Conservation (phyloP, 2,113 vertebrate species). For the Apodemus sylvaticus region DNA sequence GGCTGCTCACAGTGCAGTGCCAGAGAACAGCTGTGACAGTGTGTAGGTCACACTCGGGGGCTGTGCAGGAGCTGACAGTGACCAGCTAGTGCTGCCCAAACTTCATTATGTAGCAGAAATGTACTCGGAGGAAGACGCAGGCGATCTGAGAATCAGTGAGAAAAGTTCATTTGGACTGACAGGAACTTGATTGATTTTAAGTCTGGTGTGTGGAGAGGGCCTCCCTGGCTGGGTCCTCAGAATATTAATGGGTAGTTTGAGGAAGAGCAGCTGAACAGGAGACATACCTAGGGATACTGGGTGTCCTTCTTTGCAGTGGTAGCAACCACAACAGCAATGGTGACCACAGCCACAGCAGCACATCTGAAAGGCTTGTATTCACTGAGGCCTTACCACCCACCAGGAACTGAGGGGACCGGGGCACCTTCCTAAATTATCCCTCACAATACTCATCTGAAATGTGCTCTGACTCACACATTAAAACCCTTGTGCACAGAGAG, state of each 20-base stretch:
- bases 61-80: constrained; percentile 51
- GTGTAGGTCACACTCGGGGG: constrained; percentile 60
- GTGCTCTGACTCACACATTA: neutral
- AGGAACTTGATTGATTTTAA: constrained; percentile 67
- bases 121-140: constrained; percentile 49
- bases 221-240: constrained; percentile 47
- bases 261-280: neutral
- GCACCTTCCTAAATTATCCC: neutral
- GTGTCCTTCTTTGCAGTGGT: neutral
- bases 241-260: constrained; percentile 63
- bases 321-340: neutral
- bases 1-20: constrained; percentile 34
- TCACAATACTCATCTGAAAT: neutral
- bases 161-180: constrained; percentile 76
- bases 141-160: constrained; percentile 78
- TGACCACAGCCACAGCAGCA: rapidly evolving
- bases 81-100: constrained; percentile 7
- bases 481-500: neutral
- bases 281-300: neutral
- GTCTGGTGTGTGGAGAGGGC: constrained; percentile 50
- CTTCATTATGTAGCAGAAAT: constrained; percentile 73
- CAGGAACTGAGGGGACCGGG: neutral
- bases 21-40: constrained; percentile 69
- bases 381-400: neutral
- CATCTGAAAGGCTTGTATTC: rapidly evolving